Evolutionary conservation across 2,888 invertebrate species (phyloP).

Genomic region (Meiosimyza decipiens): DNA sequence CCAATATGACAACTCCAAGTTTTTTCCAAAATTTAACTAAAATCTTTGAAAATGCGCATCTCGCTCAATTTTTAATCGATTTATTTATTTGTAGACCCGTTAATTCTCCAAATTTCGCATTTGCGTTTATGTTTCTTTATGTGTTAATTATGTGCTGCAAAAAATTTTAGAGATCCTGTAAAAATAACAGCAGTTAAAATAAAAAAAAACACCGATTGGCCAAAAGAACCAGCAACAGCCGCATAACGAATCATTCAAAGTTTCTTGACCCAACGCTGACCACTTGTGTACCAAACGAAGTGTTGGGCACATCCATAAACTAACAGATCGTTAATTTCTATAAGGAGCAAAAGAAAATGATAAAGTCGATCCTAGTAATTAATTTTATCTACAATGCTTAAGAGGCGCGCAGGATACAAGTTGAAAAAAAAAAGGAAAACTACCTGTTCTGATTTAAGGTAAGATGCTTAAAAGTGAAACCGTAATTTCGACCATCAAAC

Average conservation of each 20-base stretch:
- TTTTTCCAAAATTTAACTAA: too few relatives aligned
- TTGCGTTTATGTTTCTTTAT: too few relatives aligned
- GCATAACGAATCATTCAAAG: slow-evolving; percentile 33
- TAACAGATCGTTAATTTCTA: slow-evolving; percentile 57
- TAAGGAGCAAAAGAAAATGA: neutral
- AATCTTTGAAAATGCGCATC: too few relatives aligned
- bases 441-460: slow-evolving; percentile 62
- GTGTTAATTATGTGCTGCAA: slow-evolving; percentile 33
- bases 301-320: slow-evolving; percentile 58
- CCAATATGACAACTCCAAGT: too few relatives aligned
- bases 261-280: neutral
- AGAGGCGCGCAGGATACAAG: neutral
- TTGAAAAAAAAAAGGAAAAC: slow-evolving; percentile 24
- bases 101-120: too few relatives aligned
- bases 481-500: slow-evolving; percentile 47
- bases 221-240: slow-evolving; percentile 27
- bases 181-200: slow-evolving; percentile 20
- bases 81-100: too few relatives aligned
- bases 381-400: slow-evolving; percentile 24
- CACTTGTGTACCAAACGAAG: slow-evolving; percentile 40
- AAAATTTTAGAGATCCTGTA: neutral
- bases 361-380: neutral
- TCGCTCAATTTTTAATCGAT: too few relatives aligned
- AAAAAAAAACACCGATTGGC: neutral
- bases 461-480: slow-evolving; percentile 59